Percentiles rank a stretch among this genome's conserved stretches.
phyloP scores from a whole-genome alignment of 2,888 invertebrate species.

The Daptonema setosum region DNA sequence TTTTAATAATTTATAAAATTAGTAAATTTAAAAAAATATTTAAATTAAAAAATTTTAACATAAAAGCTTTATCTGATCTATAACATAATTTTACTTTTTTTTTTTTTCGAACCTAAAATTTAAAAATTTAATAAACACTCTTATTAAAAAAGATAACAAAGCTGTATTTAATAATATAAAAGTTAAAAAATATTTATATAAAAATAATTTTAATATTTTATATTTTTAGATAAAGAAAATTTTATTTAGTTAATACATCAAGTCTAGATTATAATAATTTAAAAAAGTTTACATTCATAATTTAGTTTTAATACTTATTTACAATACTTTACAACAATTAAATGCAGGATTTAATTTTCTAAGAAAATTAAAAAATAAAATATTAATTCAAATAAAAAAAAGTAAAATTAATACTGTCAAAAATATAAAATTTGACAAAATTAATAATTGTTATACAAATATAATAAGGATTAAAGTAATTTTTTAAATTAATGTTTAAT shows the following conservation, averaged over 20 bases:
- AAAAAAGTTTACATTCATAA: constrained; percentile 9
- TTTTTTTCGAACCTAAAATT: not conserved
- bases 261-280: constrained; percentile 8
- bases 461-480: too few species aligned
- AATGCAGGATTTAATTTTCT: constrained; percentile 11
- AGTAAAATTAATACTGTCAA: too few species aligned
- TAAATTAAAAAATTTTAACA: not conserved
- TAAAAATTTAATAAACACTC: not conserved
- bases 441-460: too few species aligned
- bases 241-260: constrained; percentile 13
- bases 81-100: not conserved
- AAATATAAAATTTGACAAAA: too few species aligned
- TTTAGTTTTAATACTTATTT: constrained; percentile 13
- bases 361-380: constrained; percentile 10
- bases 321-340: constrained; percentile 12
- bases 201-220: not conserved
- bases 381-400: too few species aligned
- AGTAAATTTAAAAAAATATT: constrained; percentile 8
- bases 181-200: not conserved
- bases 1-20: constrained; percentile 3
- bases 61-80: not conserved
- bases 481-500: not conserved
- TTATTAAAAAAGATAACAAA: constrained; percentile 6
- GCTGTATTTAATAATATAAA: constrained; percentile 5
- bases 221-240: not conserved